Conservation (phyloP, 2,113 vertebrate species). For the Monopterus albus region DNA sequence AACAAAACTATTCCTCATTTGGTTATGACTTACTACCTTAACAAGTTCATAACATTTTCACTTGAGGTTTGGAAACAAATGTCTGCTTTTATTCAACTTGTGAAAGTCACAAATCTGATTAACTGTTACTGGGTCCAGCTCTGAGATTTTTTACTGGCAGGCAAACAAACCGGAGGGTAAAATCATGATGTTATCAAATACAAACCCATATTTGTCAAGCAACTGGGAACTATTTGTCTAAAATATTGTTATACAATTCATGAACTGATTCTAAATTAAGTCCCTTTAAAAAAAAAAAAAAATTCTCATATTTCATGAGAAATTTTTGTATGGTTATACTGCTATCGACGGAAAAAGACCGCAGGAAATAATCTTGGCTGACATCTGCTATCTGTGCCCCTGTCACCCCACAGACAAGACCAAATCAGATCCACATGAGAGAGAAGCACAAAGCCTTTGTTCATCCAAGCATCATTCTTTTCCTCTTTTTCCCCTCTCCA, state of each 20-base stretch:
- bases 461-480: conserved; percentile 56
- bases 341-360: neutral
- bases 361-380: conserved; percentile 25
- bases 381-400: conserved; percentile 44
- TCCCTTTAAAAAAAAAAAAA: too few species aligned
- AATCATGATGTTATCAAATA: too few species aligned
- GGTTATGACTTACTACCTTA: too few species aligned
- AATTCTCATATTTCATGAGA: too few species aligned
- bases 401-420: conserved; percentile 46
- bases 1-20: too few species aligned
- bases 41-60: too few species aligned
- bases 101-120: neutral
- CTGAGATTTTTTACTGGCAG: neutral
- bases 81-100: neutral
- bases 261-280: too few species aligned
- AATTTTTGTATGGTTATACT: too few species aligned
- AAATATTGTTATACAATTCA: too few species aligned
- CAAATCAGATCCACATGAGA: conserved; percentile 48
- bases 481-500: neutral
- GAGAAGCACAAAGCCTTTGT: conserved; percentile 51
- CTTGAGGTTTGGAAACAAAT: neutral
- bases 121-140: neutral
- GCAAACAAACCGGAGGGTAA: neutral
- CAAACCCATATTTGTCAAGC: too few species aligned
- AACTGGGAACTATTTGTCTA: too few species aligned